Evolutionary conservation across 2,113 vertebrate genomes (phyloP).

Genomic region (Rhagologus leucostigma): DNA sequence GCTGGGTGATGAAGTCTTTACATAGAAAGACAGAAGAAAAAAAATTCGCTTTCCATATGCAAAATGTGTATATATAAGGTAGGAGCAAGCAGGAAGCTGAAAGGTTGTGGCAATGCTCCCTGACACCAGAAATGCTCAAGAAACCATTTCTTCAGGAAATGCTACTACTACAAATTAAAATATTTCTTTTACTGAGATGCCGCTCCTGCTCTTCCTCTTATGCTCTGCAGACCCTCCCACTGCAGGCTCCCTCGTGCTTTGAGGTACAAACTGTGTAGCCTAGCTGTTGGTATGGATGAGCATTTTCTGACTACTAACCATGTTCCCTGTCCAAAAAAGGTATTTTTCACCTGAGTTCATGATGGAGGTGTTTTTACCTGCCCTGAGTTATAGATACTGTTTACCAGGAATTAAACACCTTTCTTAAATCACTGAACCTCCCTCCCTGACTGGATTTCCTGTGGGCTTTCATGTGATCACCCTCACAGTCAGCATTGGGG

Average conservation of each 20-base stretch:
- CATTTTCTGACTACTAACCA: neutral
- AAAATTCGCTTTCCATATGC: neutral
- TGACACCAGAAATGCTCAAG: neutral
- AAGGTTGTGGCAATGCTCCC: neutral
- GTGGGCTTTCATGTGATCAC: neutral
- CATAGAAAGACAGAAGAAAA: neutral
- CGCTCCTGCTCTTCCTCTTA: neutral
- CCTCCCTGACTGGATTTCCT: neutral
- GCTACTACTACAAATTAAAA: neutral
- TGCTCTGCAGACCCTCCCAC: neutral
- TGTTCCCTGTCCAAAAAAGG: neutral
- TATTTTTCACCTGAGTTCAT: neutral
- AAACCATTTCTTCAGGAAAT: neutral
- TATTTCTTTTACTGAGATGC: neutral
- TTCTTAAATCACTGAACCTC: neutral
- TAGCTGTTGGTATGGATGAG: neutral
- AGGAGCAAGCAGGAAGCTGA: neutral
- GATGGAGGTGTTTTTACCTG: neutral
- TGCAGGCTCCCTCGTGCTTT: neutral
- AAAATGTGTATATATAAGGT: neutral
- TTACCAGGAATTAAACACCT: neutral
- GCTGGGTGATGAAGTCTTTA: neutral
- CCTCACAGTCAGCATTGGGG: neutral
- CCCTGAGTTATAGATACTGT: neutral
- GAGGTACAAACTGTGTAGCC: neutral